These are phyloP conservation scores for Sarcophaga subvicina DNA, from an alignment of 2,888 invertebrate species.

Conservation along the genomic window DNA sequence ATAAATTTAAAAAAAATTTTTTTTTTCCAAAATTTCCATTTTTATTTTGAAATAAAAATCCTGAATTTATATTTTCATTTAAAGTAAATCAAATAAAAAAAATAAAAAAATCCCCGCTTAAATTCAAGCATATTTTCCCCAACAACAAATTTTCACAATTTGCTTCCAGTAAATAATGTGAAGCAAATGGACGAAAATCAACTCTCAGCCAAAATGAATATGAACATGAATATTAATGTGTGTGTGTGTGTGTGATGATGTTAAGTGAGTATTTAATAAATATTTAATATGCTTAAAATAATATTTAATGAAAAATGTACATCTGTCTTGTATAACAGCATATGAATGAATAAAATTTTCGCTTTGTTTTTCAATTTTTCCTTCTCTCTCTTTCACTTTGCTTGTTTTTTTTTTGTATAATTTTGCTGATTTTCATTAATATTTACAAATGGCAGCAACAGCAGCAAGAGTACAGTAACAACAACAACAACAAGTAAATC, in stretches of 20 bases:
- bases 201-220: background rate
- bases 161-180: background rate
- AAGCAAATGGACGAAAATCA: background rate
- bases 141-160: background rate
- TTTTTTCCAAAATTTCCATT: too few relatives aligned
- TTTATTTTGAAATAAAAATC: too few relatives aligned
- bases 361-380: background rate
- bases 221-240: background rate
- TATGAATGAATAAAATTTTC: background rate
- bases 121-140: too few relatives aligned
- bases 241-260: background rate
- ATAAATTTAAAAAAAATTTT: too few relatives aligned
- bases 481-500: background rate
- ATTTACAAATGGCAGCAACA: constrained; percentile 15
- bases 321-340: constrained; percentile 19
- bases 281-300: constrained; percentile 55
- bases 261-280: constrained; percentile 49
- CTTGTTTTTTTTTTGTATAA: constrained; percentile 25
- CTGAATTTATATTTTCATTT: too few relatives aligned
- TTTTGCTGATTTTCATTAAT: constrained; percentile 46
- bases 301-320: constrained; percentile 37
- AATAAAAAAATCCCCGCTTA: too few relatives aligned
- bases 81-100: too few relatives aligned
- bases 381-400: background rate
- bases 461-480: background rate